Evolutionary conservation across 2,888 invertebrate genomes (phyloP).

Genomic region (Caenorhabditis parvicauda): DNA sequence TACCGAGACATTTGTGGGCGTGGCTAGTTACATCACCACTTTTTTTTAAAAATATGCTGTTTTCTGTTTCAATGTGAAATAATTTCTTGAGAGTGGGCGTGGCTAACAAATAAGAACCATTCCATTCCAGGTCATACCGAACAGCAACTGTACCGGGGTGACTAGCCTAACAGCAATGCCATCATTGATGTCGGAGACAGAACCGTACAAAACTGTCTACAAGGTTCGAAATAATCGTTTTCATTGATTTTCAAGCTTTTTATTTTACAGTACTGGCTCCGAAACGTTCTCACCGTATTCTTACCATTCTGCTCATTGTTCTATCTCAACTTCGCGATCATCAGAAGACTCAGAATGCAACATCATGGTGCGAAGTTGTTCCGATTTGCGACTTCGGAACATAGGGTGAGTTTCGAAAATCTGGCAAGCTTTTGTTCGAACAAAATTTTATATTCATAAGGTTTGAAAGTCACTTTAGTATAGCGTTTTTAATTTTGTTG

Average conservation of each 20-base stretch:
- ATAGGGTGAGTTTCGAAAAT: conserved; percentile 31
- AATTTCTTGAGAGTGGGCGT: not conserved
- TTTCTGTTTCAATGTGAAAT: not conserved
- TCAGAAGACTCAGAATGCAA: conserved; percentile 50
- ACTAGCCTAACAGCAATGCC: conserved; percentile 42
- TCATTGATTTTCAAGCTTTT: not conserved
- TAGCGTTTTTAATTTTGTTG: too few relatives aligned
- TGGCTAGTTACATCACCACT: conserved; percentile 7
- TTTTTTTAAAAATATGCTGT: not conserved
- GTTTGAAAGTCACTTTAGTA: too few relatives aligned
- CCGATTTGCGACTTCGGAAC: conserved; percentile 57
- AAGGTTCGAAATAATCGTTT: conserved; percentile 20
- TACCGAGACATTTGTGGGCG: conserved; percentile 7
- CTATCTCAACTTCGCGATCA: conserved; percentile 54
- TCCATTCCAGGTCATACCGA: conserved; percentile 47
- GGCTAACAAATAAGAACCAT: too few relatives aligned
- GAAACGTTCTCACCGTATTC: conserved; percentile 50
- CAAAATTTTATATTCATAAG: too few relatives aligned
- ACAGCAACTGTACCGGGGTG: conserved; percentile 57
- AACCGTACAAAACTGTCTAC: conserved; percentile 55
- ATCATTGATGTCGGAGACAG: conserved; percentile 41
- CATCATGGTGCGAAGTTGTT: conserved; percentile 56
- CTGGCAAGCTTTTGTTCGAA: too few relatives aligned
- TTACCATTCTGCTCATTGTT: conserved; percentile 54
- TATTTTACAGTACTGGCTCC: conserved; percentile 52